Evolutionary conservation across 2,797 vertebrate genomes (phyloP).

Genomic region (Babyrousa celebensis): DNA sequence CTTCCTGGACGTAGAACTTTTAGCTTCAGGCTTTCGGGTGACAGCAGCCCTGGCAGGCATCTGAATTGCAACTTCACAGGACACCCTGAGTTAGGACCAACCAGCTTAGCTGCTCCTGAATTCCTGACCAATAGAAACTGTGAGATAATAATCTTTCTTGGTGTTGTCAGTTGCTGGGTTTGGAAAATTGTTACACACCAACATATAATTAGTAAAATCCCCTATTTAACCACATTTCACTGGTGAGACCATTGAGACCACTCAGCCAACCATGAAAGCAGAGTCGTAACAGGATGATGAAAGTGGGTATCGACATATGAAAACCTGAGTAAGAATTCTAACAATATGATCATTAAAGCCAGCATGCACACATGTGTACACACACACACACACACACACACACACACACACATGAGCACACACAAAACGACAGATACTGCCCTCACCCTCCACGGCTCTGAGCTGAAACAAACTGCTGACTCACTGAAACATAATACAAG

Average conservation of each 20-base stretch:
- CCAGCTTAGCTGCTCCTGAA: not conserved
- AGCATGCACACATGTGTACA: not conserved
- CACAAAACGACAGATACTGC: not conserved
- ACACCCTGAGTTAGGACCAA: not conserved
- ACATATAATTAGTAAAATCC: not conserved
- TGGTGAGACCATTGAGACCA: not conserved
- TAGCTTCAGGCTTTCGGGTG: not conserved
- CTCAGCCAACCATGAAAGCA: not conserved
- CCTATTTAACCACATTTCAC: not conserved
- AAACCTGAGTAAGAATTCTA: not conserved
- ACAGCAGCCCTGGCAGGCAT: not conserved
- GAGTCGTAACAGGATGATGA: not conserved
- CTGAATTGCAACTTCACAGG: not conserved
- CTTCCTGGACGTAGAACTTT: not conserved
- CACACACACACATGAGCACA: not conserved
- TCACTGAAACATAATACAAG: not conserved
- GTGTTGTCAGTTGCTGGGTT: conserved; percentile 13
- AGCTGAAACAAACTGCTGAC: conserved; percentile 20
- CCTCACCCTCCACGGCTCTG: not conserved
- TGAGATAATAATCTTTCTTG: not conserved
- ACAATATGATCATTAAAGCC: not conserved
- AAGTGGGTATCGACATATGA: not conserved
- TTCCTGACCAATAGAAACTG: not conserved
- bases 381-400: too few relatives aligned
- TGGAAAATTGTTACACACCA: not conserved